Percentiles rank a stretch among this genome's conserved stretches.
These are phyloP conservation scores for Himalopsyche anomala DNA, from an alignment of 2,888 invertebrate species.

Conservation along the genomic window DNA sequence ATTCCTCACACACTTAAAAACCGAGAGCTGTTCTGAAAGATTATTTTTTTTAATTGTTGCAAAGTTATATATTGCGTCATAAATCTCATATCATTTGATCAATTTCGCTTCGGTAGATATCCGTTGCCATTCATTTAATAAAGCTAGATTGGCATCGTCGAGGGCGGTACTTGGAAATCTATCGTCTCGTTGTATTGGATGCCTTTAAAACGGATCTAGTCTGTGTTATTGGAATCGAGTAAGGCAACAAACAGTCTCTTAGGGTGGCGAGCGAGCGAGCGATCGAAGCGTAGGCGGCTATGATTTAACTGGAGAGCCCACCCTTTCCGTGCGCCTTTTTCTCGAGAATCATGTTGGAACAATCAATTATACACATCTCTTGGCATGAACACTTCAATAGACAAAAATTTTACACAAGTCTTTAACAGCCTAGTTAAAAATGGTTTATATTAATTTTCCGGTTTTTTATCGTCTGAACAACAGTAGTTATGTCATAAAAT, in stretches of 20 bases:
- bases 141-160: constrained; percentile 3
- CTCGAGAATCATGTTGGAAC: constrained; percentile 18
- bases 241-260: constrained; percentile 7
- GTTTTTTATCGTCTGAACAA: too few relatives aligned
- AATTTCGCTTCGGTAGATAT: not conserved
- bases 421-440: too few relatives aligned
- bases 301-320: not conserved
- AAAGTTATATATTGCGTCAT: not conserved
- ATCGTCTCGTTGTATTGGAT: not conserved
- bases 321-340: not conserved
- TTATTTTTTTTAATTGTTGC: not conserved
- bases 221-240: constrained; percentile 36
- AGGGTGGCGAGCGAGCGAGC: not conserved
- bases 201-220: constrained; percentile 9
- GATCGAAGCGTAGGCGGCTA: not conserved
- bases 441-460: too few relatives aligned
- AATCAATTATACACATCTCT: not conserved
- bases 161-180: not conserved
- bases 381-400: not conserved
- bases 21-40: not conserved
- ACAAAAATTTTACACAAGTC: not conserved
- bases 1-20: not conserved
- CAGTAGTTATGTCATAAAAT: too few relatives aligned
- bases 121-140: constrained; percentile 17
- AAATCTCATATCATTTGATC: not conserved